phyloP scores from a whole-genome alignment of 2,888 invertebrate genomes.

The Amphimallon solstitiale region DNA sequence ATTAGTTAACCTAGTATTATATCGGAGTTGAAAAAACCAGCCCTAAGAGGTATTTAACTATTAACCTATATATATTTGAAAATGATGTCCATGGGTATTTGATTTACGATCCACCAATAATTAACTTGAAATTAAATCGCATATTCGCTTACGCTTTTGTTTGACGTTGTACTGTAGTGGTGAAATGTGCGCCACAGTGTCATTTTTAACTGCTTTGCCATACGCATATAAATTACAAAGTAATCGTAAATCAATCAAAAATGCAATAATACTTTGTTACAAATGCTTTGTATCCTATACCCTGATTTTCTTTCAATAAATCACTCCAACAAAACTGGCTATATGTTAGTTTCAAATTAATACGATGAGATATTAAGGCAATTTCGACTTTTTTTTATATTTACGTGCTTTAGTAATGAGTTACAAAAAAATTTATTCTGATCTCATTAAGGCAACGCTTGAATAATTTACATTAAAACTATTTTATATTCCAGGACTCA shows the following conservation, averaged over 20 bases:
- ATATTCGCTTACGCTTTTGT: not conserved
- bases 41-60: not conserved
- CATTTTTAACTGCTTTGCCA: conserved; percentile 11
- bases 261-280: conserved; percentile 10
- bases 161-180: not conserved
- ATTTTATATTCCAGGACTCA: too few relatives aligned
- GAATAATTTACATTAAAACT: too few relatives aligned
- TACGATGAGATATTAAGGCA: too few relatives aligned
- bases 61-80: conserved; percentile 19
- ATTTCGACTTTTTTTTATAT: too few relatives aligned
- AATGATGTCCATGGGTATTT: not conserved
- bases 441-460: too few relatives aligned
- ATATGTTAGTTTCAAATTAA: not conserved
- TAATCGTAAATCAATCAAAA: conserved; percentile 27
- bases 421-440: too few relatives aligned
- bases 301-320: conserved; percentile 17
- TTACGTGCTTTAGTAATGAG: too few relatives aligned
- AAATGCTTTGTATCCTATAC: not conserved
- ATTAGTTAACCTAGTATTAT: too few relatives aligned
- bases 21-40: too few relatives aligned
- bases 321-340: not conserved
- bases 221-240: conserved; percentile 19
- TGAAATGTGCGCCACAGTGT: not conserved
- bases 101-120: conserved; percentile 9
- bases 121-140: conserved; percentile 21